Conservation (phyloP, 2,113 vertebrate genomes). For the Grantiella picta region DNA sequence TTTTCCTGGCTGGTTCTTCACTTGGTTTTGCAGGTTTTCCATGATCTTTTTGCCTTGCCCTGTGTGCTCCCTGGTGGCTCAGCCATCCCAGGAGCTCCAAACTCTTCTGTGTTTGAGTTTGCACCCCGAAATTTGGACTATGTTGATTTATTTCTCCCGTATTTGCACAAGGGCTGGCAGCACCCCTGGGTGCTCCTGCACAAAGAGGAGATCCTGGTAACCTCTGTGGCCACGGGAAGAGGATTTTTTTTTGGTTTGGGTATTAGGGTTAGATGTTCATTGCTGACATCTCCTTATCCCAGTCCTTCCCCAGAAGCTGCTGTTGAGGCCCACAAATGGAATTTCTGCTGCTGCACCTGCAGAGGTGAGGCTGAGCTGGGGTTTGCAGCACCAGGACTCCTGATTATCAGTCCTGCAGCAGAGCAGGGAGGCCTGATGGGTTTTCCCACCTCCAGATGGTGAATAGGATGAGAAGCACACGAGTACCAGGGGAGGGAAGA, state of each 20-base stretch:
- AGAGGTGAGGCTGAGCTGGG: neutral
- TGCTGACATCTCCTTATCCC: rapidly evolving
- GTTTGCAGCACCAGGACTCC: neutral
- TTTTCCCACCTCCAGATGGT: constrained; percentile 47
- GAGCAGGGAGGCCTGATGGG: neutral
- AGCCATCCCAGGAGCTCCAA: neutral
- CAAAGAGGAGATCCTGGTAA: neutral
- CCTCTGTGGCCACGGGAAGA: neutral
- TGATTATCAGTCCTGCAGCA: neutral
- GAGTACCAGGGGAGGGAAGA: neutral
- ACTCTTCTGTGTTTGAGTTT: too few relatives aligned
- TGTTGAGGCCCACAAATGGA: neutral
- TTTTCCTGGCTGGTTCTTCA: neutral
- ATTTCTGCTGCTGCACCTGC: neutral
- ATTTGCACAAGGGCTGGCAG: neutral
- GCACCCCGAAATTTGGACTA: rapidly evolving
- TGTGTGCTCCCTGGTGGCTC: neutral
- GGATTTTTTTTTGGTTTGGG: too few relatives aligned
- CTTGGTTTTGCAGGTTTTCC: neutral
- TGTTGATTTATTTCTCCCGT: neutral
- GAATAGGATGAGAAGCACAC: neutral
- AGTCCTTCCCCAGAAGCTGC: neutral
- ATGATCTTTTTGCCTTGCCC: neutral
- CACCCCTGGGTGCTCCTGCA: neutral
- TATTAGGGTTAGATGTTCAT: too few relatives aligned